These are phyloP conservation scores for Lepas anatifera DNA, from an alignment of 2,888 invertebrate genomes.

Conservation along the genomic window DNA sequence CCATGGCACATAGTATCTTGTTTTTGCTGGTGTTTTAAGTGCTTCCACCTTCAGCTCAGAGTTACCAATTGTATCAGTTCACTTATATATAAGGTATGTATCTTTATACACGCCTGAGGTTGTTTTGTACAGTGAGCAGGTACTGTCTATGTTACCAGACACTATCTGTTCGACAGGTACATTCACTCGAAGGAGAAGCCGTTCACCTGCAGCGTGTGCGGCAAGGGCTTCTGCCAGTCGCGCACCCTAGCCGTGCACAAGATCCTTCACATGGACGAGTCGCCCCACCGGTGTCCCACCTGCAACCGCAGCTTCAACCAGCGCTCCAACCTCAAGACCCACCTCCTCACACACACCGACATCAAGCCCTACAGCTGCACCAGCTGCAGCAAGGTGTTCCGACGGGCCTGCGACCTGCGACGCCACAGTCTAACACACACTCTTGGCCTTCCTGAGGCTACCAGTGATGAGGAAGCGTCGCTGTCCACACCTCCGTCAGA, in stretches of 20 bases:
- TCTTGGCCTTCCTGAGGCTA: conserved; percentile 17
- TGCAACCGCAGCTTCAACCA: conserved; percentile 82
- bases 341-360: conserved; percentile 76
- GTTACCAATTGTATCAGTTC: no score
- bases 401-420: conserved; percentile 79
- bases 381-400: conserved; percentile 82
- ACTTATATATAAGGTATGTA: no score
- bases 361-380: conserved; percentile 83
- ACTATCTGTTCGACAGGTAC: conserved; percentile 64
- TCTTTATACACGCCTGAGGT: no score
- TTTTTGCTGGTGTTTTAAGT: no score
- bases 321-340: conserved; percentile 77
- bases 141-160: no score
- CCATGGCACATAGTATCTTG: no score
- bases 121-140: no score
- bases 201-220: conserved; percentile 90
- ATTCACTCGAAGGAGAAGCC: conserved; percentile 97
- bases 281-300: conserved; percentile 81
- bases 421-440: conserved; percentile 33
- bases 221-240: conserved; percentile 94
- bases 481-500: not conserved
- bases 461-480: not conserved
- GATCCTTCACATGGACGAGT: conserved; percentile 83
- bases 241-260: conserved; percentile 90
- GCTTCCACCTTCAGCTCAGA: no score